Evolutionary conservation across 2,888 invertebrate genomes (phyloP), one percentile per base, ranked within the genome.

Genomic region (Drosophila lutescens): DNA sequence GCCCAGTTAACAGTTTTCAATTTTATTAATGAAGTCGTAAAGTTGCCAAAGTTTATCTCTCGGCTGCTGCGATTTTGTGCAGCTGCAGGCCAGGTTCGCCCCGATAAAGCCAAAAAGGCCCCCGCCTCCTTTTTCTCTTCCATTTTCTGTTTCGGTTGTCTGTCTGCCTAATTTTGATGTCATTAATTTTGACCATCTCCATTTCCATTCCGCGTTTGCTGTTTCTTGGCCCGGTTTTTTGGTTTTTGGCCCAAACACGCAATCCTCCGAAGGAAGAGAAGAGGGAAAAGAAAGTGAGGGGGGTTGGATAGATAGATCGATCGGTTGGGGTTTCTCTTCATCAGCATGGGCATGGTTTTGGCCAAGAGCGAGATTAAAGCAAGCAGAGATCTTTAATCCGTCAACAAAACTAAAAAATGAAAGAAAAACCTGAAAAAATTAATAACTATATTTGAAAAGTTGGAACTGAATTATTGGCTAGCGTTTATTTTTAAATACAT

Each of bases 31-130:
- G 36, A 54, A 62, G 50, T 72, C 56, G 51, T 65, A 53, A 76
- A 62, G 38, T 63, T 61, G 61, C 50, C 30, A 58, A 62, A 68
- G 46, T 79, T 76, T 62, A 76, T 79, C 72, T 56, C 67, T 44
- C 54, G 49, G 12, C 60, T 30, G 30, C 30, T 57, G 40, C 53
- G 34, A 62, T 30, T 59, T 46, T 53, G 38, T 58, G 23, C 61
- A 59, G 34, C 26, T 49, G 36, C 26, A 34, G 12, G 13, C 34
- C 34, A 34, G 17, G 20, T 44, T 44, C 13, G 4, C 13, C 13
- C 17, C 34, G 49, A 49, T 49, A 49, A 49, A 49, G 13, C 49
- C 34, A 47, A 15, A 30, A 9, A 15, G 17, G 7, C 12, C 49
- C 26, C 26, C 26, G 2, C 2, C 2, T 26, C 23, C 23, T 23